These are phyloP conservation scores for Pedicia rivosa DNA, from an alignment of 2,888 invertebrate species.

Conservation along the genomic window DNA sequence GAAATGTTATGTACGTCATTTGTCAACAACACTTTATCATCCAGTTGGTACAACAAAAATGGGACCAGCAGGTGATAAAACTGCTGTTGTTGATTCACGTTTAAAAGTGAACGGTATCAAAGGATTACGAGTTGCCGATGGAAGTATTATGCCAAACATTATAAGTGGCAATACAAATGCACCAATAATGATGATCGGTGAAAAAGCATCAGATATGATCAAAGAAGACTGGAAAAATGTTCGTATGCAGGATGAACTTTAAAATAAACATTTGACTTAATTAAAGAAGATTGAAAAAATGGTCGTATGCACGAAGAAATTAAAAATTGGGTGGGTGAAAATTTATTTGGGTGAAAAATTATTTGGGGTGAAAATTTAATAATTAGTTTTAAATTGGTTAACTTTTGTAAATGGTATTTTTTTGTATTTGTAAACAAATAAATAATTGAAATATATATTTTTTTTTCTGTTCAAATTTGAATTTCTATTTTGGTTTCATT, in stretches of 20 bases:
- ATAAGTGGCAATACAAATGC: slow-evolving; percentile 46
- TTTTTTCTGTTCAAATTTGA: too few species aligned
- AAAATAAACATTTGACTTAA: too few species aligned
- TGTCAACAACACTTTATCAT: slow-evolving; percentile 60
- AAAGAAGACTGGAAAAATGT: slow-evolving; percentile 33
- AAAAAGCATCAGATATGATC: slow-evolving; percentile 46
- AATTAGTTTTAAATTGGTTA: too few species aligned
- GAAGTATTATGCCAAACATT: slow-evolving; percentile 46
- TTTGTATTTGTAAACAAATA: too few species aligned
- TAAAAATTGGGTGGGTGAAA: too few species aligned
- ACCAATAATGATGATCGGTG: slow-evolving; percentile 45
- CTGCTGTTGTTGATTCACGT: slow-evolving; percentile 39
- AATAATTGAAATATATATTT: too few species aligned
- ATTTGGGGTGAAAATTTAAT: too few species aligned
- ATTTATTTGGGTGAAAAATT: too few species aligned
- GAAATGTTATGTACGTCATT: slow-evolving; percentile 69
- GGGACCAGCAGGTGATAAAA: slow-evolving; percentile 34
- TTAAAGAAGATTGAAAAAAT: too few species aligned
- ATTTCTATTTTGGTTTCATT: too few species aligned
- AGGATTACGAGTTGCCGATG: slow-evolving; percentile 43
- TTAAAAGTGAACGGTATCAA: slow-evolving; percentile 36
- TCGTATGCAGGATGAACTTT: slow-evolving; percentile 1
- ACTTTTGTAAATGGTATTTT: too few species aligned
- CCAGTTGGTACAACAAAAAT: slow-evolving; percentile 49
- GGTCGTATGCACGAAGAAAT: too few species aligned